Base-by-base conservation (phyloP, 2,888 invertebrate genomes). In the Fragum sueziense region DNA sequence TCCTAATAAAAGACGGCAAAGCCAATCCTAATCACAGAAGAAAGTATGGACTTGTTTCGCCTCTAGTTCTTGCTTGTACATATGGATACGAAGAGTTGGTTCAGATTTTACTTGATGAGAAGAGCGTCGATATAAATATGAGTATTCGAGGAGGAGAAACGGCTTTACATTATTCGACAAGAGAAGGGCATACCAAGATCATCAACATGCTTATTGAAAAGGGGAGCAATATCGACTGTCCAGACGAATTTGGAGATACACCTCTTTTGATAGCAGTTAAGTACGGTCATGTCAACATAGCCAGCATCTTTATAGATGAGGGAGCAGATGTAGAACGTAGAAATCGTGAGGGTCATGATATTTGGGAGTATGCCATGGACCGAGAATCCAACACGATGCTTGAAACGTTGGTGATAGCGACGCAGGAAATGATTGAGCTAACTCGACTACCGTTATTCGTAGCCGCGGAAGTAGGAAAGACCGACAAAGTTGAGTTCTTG, bases 131-230 rank as follows among this genome's bases (percentile, higher is more conserved):
- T 67, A 87, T 89, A 0, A 91, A 91, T 72, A 73, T 80, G 6
- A 72, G 67, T 20, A 91, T 91, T 33, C 83, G 89, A 25, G 89
- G 89, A 25, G 88, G 88, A 33, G 87, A 90, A 77, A 89, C 89
- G 7, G 90, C 92, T 2, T 86, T 93, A 14, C 93, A 93, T 74
- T 90, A 92, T 65, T 93, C 93, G 14, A 91, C 92, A 4, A 80
- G 88, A 25, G 89, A 92, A 80, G 93, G 93, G 14, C 85, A 89
- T 77, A 80, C 86, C 2, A 85, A 88, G 4, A 87, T 91, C 22
- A 74, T 91, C 57, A 77, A 86, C 65, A 71, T 71, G 27, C 86
- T 92, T 3, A 82, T 92, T 20, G 78, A 88, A 61, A 85, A 85
- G 31, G 90, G 90, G 14, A 92, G 91, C 6, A 71, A 74, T n/a